Percentiles rank a stretch among this genome's conserved stretches.
These are phyloP conservation scores for Dysidea cf. avara DNA, from an alignment of 37 sponge, comb jelly and placozoan species.

Conservation along the genomic window DNA sequence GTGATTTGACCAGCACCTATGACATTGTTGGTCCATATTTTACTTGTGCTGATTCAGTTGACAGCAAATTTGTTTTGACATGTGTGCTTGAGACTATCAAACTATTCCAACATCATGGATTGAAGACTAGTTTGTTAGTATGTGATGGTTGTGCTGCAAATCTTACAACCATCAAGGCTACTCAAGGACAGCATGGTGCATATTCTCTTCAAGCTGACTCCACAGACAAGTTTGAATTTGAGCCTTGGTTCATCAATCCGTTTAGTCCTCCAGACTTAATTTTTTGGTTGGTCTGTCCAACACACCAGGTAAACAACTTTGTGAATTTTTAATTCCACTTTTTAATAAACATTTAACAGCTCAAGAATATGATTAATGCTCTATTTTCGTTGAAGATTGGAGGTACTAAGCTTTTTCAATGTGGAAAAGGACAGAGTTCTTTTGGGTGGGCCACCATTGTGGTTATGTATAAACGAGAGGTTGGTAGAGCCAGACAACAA, in stretches of 20 bases:
- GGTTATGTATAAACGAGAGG: slow-evolving; percentile 13
- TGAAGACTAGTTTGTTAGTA: background rate
- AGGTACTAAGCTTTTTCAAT: background rate
- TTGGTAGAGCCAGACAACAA: background rate
- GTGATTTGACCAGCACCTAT: background rate
- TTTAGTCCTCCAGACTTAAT: slow-evolving; percentile 4
- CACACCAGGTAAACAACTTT: background rate
- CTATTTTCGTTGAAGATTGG: background rate
- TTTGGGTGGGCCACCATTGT: slow-evolving; percentile 7
- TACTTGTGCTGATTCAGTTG: background rate
- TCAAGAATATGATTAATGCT: slow-evolving; percentile 24
- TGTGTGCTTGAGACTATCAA: too few relatives aligned
- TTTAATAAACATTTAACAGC: background rate
- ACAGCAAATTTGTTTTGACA: slow-evolving; percentile 9
- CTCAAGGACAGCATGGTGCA: background rate
- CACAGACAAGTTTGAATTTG: background rate
- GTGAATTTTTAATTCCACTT: background rate
- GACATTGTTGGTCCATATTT: slow-evolving; percentile 50
- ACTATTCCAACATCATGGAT: slow-evolving; percentile 6
- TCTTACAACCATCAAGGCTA: background rate
- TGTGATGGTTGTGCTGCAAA: slow-evolving; percentile 18
- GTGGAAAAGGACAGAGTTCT: background rate
- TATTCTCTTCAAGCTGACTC: background rate
- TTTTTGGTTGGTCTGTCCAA: slow-evolving; percentile 15
- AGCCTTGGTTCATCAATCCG: background rate